Conservation (phyloP, 2,888 invertebrate species). For the Onthophagus sagittarius region DNA sequence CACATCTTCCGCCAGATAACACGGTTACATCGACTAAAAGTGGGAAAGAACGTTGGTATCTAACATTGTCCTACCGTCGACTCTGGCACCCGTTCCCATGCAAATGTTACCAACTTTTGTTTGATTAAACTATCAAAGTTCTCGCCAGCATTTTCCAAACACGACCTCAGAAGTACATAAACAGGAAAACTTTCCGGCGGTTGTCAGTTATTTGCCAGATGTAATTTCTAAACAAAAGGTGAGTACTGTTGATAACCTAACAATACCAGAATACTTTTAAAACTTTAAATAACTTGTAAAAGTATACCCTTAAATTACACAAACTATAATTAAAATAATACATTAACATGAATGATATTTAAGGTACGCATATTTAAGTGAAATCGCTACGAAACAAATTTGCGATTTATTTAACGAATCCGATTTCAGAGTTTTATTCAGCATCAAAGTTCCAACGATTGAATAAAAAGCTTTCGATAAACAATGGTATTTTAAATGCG, state of each 20-base stretch:
- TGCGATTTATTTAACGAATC: no score
- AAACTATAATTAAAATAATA: no score
- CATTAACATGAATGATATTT: no score
- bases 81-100: neutral
- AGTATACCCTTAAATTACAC: neutral
- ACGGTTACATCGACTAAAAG: neutral
- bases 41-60: neutral
- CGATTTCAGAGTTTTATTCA: no score
- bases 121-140: constrained; percentile 14
- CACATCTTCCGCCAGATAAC: neutral
- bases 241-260: neutral
- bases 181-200: constrained; percentile 4
- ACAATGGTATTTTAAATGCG: no score
- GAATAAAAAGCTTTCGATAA: no score
- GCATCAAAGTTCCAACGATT: no score
- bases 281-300: neutral
- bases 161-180: constrained; percentile 5
- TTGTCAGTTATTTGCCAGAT: neutral
- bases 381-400: no score
- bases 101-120: constrained; percentile 11
- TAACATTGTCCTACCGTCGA: neutral
- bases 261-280: neutral
- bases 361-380: no score
- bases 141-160: constrained; percentile 4
- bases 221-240: neutral